These are phyloP conservation scores for Cantharis rustica DNA, from an alignment of 2,888 invertebrate genomes.

Conservation along the genomic window DNA sequence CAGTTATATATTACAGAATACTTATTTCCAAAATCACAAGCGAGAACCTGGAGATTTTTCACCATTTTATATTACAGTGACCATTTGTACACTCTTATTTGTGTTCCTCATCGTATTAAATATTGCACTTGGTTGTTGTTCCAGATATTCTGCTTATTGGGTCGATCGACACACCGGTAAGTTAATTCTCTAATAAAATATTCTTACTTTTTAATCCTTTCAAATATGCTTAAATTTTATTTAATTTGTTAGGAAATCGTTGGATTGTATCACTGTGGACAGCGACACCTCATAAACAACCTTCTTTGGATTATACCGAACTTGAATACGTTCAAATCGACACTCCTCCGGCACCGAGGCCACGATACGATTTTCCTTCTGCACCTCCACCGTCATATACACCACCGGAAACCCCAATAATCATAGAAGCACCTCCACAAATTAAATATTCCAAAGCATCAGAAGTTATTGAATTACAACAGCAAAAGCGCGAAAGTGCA, in stretches of 20 bases:
- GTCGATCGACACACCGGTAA: constrained; percentile 78
- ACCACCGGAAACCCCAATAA: not conserved
- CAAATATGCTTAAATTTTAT: not conserved
- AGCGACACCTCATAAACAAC: constrained; percentile 80
- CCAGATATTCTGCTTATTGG: constrained; percentile 81
- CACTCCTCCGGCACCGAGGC: constrained; percentile 43
- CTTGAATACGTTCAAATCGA: constrained; percentile 60
- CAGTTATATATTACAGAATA: constrained; percentile 62
- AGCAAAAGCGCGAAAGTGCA: constrained; percentile 81
- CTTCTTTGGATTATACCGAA: constrained; percentile 79
- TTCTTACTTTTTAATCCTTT: too few relatives aligned
- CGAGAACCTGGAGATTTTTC: constrained; percentile 73
- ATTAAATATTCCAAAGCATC: constrained; percentile 8
- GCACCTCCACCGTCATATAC: constrained; percentile 18
- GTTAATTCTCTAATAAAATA: constrained; percentile 20
- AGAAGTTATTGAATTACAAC: constrained; percentile 56
- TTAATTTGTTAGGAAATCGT: constrained; percentile 68
- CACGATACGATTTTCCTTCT: constrained; percentile 54
- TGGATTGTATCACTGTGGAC: constrained; percentile 87
- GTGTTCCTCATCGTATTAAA: constrained; percentile 75
- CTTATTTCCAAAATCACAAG: constrained; percentile 61
- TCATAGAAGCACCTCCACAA: constrained; percentile 4
- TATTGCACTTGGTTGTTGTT: constrained; percentile 80
- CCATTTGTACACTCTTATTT: constrained; percentile 75
- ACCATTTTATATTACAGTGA: constrained; percentile 83